phyloP scores from a whole-genome alignment of 2,113 vertebrate genomes.

The Pygathrix nemaeus region DNA sequence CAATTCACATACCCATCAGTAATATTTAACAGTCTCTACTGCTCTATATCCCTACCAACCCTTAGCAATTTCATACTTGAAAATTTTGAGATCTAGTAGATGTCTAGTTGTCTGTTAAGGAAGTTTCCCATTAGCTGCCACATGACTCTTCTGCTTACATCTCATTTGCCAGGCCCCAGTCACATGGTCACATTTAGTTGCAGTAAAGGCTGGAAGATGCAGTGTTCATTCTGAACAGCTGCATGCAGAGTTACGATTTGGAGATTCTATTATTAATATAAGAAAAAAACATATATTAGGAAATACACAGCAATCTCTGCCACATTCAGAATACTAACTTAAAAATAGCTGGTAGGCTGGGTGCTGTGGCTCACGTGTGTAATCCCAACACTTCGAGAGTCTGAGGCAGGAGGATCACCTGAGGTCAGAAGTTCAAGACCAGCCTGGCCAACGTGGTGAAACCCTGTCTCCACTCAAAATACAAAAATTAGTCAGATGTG shows the following conservation, averaged over 20 bases:
- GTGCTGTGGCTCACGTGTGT: no score
- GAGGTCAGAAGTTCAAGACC: no score
- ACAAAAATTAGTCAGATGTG: no score
- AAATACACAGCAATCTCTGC: no score
- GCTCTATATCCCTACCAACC: neutral
- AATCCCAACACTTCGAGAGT: no score
- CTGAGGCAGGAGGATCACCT: no score
- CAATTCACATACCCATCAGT: neutral
- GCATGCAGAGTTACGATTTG: neutral
- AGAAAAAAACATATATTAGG: neutral
- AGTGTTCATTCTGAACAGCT: neutral
- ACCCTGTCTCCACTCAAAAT: no score
- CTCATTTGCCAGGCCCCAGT: neutral
- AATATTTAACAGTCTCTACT: neutral
- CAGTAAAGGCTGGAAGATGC: neutral
- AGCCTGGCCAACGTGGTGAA: no score
- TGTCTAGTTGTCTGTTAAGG: neutral
- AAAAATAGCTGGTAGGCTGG: no score
- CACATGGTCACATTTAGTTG: neutral
- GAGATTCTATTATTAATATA: neutral
- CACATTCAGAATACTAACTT: no score
- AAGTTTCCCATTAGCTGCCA: neutral
- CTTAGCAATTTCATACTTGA: constrained; percentile 5
- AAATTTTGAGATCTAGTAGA: constrained; percentile 9
- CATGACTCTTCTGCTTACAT: neutral